These are phyloP conservation scores for Tuberolachnus salignus DNA, from an alignment of 2,888 invertebrate genomes.

Conservation along the genomic window DNA sequence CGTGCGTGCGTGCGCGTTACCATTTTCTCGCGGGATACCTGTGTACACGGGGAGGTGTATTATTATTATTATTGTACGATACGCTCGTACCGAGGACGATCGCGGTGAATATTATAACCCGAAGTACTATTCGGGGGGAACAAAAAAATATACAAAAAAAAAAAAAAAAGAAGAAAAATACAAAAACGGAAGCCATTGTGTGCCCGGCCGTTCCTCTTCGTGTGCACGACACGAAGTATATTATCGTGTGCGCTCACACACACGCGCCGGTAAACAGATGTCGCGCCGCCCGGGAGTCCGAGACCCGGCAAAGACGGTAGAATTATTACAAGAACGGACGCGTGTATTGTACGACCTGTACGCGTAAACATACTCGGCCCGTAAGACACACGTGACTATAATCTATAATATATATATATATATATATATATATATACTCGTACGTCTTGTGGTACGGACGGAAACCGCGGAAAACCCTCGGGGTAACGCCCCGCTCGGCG, in stretches of 20 bases:
- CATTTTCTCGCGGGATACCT: slow-evolving; percentile 25
- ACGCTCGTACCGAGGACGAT: neutral
- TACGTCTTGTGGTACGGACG: slow-evolving; percentile 22
- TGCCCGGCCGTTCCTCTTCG: neutral
- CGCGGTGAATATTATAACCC: too few relatives aligned
- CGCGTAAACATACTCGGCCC: neutral
- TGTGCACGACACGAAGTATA: neutral
- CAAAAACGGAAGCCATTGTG: slow-evolving; percentile 51
- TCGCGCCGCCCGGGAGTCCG: neutral
- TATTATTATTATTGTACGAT: too few relatives aligned
- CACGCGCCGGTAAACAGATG: slow-evolving; percentile 39
- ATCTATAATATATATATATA: too few relatives aligned
- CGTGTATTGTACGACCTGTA: too few relatives aligned
- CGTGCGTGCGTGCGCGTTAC: neutral
- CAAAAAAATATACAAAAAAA: too few relatives aligned
- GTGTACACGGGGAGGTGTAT: too few relatives aligned
- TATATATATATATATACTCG: neutral
- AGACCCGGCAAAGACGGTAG: neutral
- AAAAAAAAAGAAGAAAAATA: too few relatives aligned
- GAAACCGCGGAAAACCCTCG: slow-evolving; percentile 46
- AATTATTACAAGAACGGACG: neutral
- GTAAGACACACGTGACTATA: neutral
- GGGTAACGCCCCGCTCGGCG: slow-evolving; percentile 39
- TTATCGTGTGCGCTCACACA: neutral
- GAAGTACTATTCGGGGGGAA: too few relatives aligned